Evolutionary conservation across 2,113 vertebrate genomes (phyloP).

Genomic region (Accipiter virgatus): DNA sequence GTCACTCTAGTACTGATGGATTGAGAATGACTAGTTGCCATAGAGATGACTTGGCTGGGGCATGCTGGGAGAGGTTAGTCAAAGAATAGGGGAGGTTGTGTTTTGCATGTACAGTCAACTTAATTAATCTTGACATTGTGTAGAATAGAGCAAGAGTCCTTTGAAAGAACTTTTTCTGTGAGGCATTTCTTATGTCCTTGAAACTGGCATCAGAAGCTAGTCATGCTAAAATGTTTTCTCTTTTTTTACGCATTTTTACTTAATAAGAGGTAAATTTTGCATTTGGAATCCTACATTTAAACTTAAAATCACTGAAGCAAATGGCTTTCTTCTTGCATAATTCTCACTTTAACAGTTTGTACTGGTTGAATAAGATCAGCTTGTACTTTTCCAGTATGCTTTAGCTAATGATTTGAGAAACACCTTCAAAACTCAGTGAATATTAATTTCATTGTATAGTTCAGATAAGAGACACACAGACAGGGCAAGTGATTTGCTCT

Average conservation of each 20-base stretch:
- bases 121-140: slow-evolving; percentile 12
- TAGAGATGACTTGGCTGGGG: slow-evolving; percentile 27
- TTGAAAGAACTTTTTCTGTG: slow-evolving; percentile 25
- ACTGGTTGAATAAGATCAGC: background rate
- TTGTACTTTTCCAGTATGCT: background rate
- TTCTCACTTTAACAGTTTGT: background rate
- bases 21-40: slow-evolving; percentile 57
- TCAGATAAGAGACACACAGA: background rate
- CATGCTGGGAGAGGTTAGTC: slow-evolving; percentile 27
- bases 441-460: background rate
- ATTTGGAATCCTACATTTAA: background rate
- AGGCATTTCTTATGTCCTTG: slow-evolving; percentile 17
- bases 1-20: background rate
- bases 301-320: background rate
- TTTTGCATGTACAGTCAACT: slow-evolving; percentile 33
- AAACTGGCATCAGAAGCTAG: background rate
- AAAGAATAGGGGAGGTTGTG: slow-evolving; percentile 31
- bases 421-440: background rate
- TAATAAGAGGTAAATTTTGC: background rate
- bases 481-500: background rate
- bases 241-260: background rate
- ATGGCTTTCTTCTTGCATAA: background rate
- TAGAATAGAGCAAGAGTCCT: background rate
- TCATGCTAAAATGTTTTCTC: background rate
- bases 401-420: background rate